A percentile compares a stretch with the other conserved stretches of the same genome.
These are phyloP conservation scores for Morus bassanus DNA, from an alignment of 2,797 vertebrate species.

Conservation along the genomic window DNA sequence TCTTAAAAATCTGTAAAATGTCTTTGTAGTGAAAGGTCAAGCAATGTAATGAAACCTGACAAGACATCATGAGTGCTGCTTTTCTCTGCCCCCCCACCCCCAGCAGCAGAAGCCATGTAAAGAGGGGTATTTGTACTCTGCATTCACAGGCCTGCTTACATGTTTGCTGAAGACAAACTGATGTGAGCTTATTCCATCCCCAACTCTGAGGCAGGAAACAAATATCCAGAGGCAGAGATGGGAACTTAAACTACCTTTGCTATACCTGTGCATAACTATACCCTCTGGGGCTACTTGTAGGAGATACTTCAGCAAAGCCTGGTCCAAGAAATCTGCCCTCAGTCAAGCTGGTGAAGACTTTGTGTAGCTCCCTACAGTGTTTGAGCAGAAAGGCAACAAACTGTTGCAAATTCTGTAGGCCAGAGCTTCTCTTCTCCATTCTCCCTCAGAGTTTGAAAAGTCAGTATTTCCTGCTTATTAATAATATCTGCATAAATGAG, in stretches of 20 bases:
- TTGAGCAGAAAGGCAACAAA: not conserved
- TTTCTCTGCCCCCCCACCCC: no score
- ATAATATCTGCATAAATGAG: not conserved
- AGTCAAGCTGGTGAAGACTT: not conserved
- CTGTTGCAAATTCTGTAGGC: not conserved
- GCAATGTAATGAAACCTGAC: not conserved
- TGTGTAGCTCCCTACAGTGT: not conserved
- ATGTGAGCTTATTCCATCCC: not conserved
- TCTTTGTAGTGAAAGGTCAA: not conserved
- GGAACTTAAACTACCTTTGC: not conserved
- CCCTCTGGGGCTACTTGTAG: not conserved
- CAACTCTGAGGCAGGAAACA: not conserved
- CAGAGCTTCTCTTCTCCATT: not conserved
- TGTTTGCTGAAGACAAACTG: not conserved
- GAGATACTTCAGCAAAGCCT: not conserved
- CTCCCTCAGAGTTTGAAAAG: not conserved
- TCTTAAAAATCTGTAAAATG: not conserved
- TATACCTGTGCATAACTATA: not conserved
- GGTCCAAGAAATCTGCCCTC: not conserved
- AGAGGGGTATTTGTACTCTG: not conserved
- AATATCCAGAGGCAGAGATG: not conserved
- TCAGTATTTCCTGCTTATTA: not conserved
- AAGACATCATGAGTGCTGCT: accelerated
- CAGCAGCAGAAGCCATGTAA: not conserved
- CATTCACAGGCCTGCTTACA: not conserved